Percentiles rank a stretch among this genome's conserved stretches.
phyloP scores from a whole-genome alignment of 2,113 vertebrate genomes.

The Sander lucioperca region DNA sequence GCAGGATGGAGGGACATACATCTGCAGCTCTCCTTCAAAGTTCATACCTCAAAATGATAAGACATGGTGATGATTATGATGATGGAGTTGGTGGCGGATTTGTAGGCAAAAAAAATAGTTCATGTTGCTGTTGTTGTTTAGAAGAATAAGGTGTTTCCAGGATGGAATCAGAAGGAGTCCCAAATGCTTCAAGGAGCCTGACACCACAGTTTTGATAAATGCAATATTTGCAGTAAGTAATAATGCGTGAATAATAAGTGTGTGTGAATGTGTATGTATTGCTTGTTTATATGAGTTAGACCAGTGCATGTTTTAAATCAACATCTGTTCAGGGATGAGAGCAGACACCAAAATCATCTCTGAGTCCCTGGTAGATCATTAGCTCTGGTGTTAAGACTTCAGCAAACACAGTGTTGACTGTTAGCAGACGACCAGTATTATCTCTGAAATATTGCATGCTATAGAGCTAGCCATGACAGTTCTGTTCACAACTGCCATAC shows the following conservation, averaged over 20 bases:
- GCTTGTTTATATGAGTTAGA: background rate
- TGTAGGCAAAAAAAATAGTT: slow-evolving; percentile 16
- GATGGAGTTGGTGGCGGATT: slow-evolving; percentile 43
- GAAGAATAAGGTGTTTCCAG: slow-evolving; percentile 12
- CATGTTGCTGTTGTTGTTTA: background rate
- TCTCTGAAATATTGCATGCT: background rate
- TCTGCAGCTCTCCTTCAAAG: slow-evolving; percentile 37
- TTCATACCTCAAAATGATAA: slow-evolving; percentile 38
- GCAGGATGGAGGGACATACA: background rate
- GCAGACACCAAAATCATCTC: slow-evolving; percentile 19
- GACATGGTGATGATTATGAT: background rate
- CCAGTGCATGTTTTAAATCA: background rate
- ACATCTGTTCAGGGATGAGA: slow-evolving; percentile 1
- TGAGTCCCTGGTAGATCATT: slow-evolving; percentile 12
- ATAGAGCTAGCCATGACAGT: background rate
- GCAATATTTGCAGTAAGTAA: background rate
- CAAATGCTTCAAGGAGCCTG: slow-evolving; percentile 5
- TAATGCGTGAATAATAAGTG: background rate
- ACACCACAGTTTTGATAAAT: background rate
- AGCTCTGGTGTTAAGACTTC: background rate
- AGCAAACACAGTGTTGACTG: background rate
- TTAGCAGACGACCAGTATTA: background rate
- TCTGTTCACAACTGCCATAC: background rate
- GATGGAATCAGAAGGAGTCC: slow-evolving; percentile 18
- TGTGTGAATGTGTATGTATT: background rate